These are phyloP conservation scores for Stenurella melanura DNA, from an alignment of 2,888 invertebrate species.

Conservation along the genomic window DNA sequence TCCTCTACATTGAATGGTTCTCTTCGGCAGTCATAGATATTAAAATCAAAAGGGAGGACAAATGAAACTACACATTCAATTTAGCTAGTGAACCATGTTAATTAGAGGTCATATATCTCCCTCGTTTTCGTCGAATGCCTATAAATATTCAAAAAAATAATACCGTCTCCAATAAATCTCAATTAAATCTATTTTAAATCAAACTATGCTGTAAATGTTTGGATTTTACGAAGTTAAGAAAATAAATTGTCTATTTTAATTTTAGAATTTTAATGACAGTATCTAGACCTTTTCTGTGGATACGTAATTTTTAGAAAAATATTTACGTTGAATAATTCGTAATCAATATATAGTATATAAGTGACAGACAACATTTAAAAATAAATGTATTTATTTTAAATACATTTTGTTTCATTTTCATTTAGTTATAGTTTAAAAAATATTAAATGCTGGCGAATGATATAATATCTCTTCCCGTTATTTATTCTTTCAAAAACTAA, in stretches of 20 bases:
- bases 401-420: too few species aligned
- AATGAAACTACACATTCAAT: not conserved
- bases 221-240: not conserved
- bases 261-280: conserved; percentile 5
- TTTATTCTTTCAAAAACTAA: too few species aligned
- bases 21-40: not conserved
- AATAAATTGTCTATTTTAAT: conserved; percentile 22
- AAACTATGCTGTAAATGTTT: conserved; percentile 3
- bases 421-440: too few species aligned
- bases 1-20: too few species aligned
- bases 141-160: conserved; percentile 18
- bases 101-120: conserved; percentile 12
- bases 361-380: too few species aligned
- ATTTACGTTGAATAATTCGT: not conserved
- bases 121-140: not conserved
- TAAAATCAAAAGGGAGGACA: not conserved
- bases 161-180: conserved; percentile 22
- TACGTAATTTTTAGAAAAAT: not conserved
- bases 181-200: conserved; percentile 25
- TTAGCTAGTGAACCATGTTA: not conserved
- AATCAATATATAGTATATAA: not conserved
- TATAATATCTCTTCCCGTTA: too few species aligned
- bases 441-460: too few species aligned
- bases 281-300: not conserved
- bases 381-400: too few species aligned